Evolutionary conservation across 2,797 vertebrate genomes (phyloP), one percentile per base, ranked within the genome.

Genomic region (Zenarchopterus dispar): DNA sequence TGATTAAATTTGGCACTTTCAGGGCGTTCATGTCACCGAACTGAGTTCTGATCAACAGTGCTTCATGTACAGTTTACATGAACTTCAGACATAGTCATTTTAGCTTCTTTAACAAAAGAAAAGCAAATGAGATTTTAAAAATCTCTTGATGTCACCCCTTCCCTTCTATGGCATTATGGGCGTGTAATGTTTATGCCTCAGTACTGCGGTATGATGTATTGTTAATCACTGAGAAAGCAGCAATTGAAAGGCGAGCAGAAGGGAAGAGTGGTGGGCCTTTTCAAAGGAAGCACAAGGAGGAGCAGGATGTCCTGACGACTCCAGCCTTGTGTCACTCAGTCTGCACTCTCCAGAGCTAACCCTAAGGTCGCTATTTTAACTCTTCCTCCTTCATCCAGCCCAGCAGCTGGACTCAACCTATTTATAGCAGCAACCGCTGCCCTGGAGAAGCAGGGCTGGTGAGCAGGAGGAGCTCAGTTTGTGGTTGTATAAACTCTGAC

Each of bases 401-500:
- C 79, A 71, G 86, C 88, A 90, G 88, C 84, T 90, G 91, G 86
- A 88, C 73, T 13, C 49, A 13, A 42, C 26, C 87, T 91, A 90
- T 91, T 88, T 88, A 81, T 88, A 91, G 84, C 44, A 13, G 24
- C 81, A 53, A 84, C 78, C 75, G 0, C 85, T 82, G 81, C 67
- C 75, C 73, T 52, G 75, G 69, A 84, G 71, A 79, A 73, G 39
- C 56, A 70, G 41, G 80, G 70, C 53, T 67, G 13, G 53, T 79
- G 80, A 75, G 67, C 62, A 70, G 69, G 47, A 68, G 70, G 62
- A 64, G 62, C 65, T 61, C 49, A 26, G 28, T 54, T 63, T 50
- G 54, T 70, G 50, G 67, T 63, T 58, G 68, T 62, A 49, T 61
- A 73, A 70, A 83, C 59, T 73, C 65, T n/a, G 66, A 84, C 23